Base-by-base conservation (phyloP, 1,140 invertebrate genomes). In the Agrypnia vestita region DNA sequence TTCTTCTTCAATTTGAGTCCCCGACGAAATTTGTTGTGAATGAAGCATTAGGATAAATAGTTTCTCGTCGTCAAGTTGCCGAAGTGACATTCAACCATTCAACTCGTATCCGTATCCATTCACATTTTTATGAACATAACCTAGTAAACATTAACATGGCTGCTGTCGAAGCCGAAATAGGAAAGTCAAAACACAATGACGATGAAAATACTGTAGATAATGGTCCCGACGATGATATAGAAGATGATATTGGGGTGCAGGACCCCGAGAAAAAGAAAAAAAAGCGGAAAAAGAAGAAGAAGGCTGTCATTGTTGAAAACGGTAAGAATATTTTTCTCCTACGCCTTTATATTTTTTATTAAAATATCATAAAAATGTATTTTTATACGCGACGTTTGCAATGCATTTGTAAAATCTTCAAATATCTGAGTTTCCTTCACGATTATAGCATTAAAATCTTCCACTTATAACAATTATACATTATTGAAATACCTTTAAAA, bases 221-320 rank as follows among this genome's bases (percentile, higher is more conserved):
- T 11, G 86, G 86, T 67, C 86, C 85, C 62, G 86, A 86, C 47
- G 86, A 86, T 51, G 84, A 78, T 59, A 84, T 85, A 59, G 85
- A 91, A 82, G 88, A 91, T 75, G 88, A 90, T 73, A 87, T 86
- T 71, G 91, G 91, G 81, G 85, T 89, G 1, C 88, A 89, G 80
- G 90, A 93, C 84, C 90, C 91, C 56, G 90, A 91, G 11, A 93
- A 93, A 84, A 92, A 93, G 86, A 94, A 93, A 86, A 94, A 94
- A 85, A 93, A 93, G 88, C 94, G 92, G 88, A 93, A 93, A 87
- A 94, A 93, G 90, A 93, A 93, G 91, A 94, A 94, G 91, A 94
- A 94, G 88, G 89, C 91, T 82, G 91, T 91, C 92, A 35, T 3
- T 35, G 85, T 71, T 79, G 71, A 72, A 74, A 80, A 35, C 56